A percentile compares a stretch with the other conserved stretches of the same genome.
phyloP scores from a whole-genome alignment of 1,140 invertebrate genomes.

The Drosophila ananassae region DNA sequence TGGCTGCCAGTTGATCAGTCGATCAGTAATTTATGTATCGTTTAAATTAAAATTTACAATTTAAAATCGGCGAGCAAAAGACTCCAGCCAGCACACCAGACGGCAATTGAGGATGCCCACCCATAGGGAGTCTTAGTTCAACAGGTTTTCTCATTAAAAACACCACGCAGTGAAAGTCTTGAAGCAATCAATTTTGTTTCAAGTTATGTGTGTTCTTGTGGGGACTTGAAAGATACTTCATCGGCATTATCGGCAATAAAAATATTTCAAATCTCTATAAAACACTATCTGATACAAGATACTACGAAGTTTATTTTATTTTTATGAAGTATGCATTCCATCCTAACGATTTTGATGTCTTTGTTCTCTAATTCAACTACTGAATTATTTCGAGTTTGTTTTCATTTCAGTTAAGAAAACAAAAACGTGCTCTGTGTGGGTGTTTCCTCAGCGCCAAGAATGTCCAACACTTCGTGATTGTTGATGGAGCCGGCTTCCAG shows the following conservation, averaged over 20 bases:
- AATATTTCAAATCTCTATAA: no score
- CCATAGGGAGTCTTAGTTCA: conserved; percentile 14
- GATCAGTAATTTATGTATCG: conserved; percentile 43
- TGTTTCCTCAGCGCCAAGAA: conserved; percentile 44
- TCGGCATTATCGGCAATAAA: no score
- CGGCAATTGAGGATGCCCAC: conserved; percentile 39
- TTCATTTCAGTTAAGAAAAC: conserved; percentile 14
- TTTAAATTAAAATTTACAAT: conserved; percentile 47
- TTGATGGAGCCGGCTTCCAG: conserved; percentile 26
- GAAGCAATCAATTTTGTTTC: conserved; percentile 6
- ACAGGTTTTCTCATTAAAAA: conserved; percentile 56
- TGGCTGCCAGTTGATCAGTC: neutral
- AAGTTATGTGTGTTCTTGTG: no score
- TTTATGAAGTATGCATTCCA: neutral
- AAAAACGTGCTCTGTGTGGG: conserved; percentile 62
- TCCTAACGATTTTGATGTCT: conserved; percentile 5
- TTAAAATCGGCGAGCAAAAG: conserved; percentile 41
- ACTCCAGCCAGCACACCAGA: conserved; percentile 1
- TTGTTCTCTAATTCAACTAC: conserved; percentile 14
- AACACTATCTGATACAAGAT: no score
- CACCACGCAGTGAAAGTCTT: conserved; percentile 62
- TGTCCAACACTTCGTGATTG: conserved; percentile 69
- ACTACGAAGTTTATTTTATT: no score
- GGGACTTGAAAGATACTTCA: no score
- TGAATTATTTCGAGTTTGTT: conserved; percentile 27